Base-by-base conservation (phyloP, 1,140 invertebrate genomes). In the Drosophila pseudoobscura region DNA sequence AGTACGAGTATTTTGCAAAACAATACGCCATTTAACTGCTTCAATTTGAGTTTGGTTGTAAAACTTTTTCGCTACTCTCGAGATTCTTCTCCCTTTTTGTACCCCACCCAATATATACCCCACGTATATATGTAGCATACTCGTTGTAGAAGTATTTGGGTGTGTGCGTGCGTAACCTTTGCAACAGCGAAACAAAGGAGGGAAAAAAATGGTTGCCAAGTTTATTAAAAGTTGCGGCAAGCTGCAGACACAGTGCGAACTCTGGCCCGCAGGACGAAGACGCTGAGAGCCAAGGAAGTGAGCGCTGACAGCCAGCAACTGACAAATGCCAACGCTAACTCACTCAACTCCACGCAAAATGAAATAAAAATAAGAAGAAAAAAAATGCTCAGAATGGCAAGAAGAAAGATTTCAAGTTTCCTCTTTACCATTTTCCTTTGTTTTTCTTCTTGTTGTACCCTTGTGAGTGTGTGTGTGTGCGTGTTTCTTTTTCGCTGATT, bases 291-390 rank as follows among this genome's bases (percentile, higher is more conserved):
- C 57, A 57, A 59, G 80, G 80, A 85, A 85, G 77, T 80, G 26
- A 47, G 60, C 78, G 61, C 77, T 85, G 80, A 78, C 80, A 87
- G 78, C 63, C 68, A 80, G 54, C 82, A 75, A 85, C 80, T 85
- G 80, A 87, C 82, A 85, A 85, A 87, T 85, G 80, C 73, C 82
- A 87, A 71, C 77, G 78, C 78, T 85, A 85, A 85, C 80, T 85
- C 80, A 85, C 77, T 87, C 80, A 85, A 74, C 82, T 80, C 68
- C 47, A 54, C 73, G 77, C 73, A 69, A 76, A 63, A 72, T 77
- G 44, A 77, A 77, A 85, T 77, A 87, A 85, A 85, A 29, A 7
- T 4, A 26, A 24, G 3, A 29, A 29, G 5, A 29, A 29, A 6
- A 29, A 29, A 74, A 83, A 72, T 69, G 29, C 56, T 64, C 15